phyloP scores from a whole-genome alignment of 2,888 invertebrate genomes.

The Baccha elongata region DNA sequence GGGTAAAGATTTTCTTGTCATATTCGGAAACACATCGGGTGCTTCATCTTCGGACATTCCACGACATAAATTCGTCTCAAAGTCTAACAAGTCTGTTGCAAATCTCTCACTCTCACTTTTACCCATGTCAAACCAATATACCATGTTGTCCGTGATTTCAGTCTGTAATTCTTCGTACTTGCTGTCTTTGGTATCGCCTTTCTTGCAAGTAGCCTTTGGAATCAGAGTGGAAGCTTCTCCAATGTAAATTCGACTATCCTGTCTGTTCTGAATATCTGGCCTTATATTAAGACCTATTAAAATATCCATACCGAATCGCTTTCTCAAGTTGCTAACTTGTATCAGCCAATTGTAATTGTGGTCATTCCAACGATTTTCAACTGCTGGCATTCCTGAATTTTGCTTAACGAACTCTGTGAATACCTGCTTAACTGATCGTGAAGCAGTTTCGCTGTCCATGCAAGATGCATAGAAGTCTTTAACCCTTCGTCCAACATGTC shows the following conservation, averaged over 20 bases:
- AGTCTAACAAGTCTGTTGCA: constrained; percentile 77
- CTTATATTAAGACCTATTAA: constrained; percentile 76
- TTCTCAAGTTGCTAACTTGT: constrained; percentile 75
- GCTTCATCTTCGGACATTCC: constrained; percentile 61
- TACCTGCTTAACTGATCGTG: constrained; percentile 76
- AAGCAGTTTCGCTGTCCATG: constrained; percentile 68
- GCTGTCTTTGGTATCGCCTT: constrained; percentile 74
- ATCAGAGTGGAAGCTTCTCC: constrained; percentile 70
- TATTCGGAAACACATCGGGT: neutral
- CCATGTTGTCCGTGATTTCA: constrained; percentile 76
- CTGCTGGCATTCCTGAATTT: constrained; percentile 78
- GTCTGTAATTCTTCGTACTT: constrained; percentile 65
- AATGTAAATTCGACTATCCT: constrained; percentile 76
- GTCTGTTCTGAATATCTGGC: constrained; percentile 77
- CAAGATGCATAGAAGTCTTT: constrained; percentile 79
- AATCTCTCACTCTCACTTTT: constrained; percentile 67
- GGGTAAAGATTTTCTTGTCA: constrained; percentile 68
- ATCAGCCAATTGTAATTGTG: constrained; percentile 78
- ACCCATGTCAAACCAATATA: constrained; percentile 77
- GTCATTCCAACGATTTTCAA: constrained; percentile 76
- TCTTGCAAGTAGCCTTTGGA: constrained; percentile 65
- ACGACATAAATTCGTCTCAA: constrained; percentile 77
- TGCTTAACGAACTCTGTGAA: constrained; percentile 77
- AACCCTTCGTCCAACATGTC: constrained; percentile 76
- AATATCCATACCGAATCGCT: constrained; percentile 75